A percentile compares a stretch with the other conserved stretches of the same genome.
Conservation (phyloP, 2,797 vertebrate genomes). For the Sphaeramia orbicularis region DNA sequence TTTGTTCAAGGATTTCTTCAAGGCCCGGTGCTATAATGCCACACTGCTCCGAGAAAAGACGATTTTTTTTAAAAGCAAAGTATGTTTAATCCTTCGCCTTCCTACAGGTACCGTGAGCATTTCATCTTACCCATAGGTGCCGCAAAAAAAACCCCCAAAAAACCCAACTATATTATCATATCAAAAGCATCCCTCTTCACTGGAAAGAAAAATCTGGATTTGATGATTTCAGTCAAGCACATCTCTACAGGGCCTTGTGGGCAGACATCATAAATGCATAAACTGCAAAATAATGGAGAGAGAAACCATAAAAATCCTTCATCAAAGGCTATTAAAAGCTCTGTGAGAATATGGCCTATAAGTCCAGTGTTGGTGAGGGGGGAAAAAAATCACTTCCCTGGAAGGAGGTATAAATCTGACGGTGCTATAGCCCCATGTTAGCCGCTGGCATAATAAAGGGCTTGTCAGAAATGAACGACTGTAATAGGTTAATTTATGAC, state of each 20-base stretch:
- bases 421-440: constrained; percentile 37
- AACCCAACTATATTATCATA: constrained; percentile 76
- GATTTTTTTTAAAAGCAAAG: constrained; percentile 32
- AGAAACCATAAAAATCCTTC: constrained; percentile 73
- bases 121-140: constrained; percentile 63
- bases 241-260: constrained; percentile 55
- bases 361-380: constrained; percentile 65
- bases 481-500: constrained; percentile 77
- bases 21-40: not conserved
- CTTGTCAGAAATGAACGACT: constrained; percentile 75
- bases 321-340: constrained; percentile 76
- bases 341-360: constrained; percentile 67
- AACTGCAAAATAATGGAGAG: constrained; percentile 75
- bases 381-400: constrained; percentile 59
- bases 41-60: constrained; percentile 14
- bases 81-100: constrained; percentile 46
- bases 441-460: constrained; percentile 70
- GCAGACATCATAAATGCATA: constrained; percentile 75
- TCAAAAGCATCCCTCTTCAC: constrained; percentile 70
- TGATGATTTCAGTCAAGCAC: constrained; percentile 70
- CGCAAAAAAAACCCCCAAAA: constrained; percentile 48
- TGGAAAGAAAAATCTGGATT: constrained; percentile 64
- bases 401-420: constrained; percentile 73
- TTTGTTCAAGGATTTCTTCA: constrained; percentile 11
- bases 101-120: constrained; percentile 50